Evolutionary conservation across 1,140 invertebrate species (phyloP).

Genomic region (Drosophila hydei): DNA sequence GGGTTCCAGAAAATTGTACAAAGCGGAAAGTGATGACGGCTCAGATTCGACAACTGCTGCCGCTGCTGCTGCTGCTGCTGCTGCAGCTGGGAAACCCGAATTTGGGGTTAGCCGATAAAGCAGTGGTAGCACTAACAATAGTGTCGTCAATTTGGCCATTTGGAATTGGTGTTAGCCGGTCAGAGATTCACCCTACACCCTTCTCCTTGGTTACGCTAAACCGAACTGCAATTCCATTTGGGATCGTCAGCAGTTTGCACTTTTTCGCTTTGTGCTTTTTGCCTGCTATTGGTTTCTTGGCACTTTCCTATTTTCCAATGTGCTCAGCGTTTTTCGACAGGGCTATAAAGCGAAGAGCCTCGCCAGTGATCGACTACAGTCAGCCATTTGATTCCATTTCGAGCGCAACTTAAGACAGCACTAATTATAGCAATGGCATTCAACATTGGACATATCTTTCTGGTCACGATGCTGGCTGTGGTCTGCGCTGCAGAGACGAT

Average conservation of each 20-base stretch:
- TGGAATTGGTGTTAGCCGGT: constrained; percentile 40
- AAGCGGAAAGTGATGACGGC: constrained; percentile 29
- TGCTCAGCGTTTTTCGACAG: constrained; percentile 41
- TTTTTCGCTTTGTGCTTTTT: constrained; percentile 21
- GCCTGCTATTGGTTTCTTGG: constrained; percentile 20
- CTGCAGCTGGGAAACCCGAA: constrained; percentile 5
- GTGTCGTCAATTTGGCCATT: constrained; percentile 34
- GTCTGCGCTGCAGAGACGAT: constrained; percentile 60
- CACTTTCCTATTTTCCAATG: constrained; percentile 36
- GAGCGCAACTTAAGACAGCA: constrained; percentile 47
- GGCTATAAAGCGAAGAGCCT: constrained; percentile 61
- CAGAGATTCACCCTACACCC: constrained; percentile 34
- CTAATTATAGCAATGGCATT: constrained; percentile 53
- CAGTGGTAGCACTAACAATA: constrained; percentile 28
- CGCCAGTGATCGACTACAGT: constrained; percentile 48
- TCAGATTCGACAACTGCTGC: not conserved
- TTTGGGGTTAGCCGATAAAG: constrained; percentile 41
- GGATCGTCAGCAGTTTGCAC: constrained; percentile 58
- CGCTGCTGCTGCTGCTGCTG: not conserved
- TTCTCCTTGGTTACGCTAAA: constrained; percentile 28
- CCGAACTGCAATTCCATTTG: constrained; percentile 16
- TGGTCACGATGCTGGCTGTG: constrained; percentile 43
- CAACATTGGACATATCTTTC: constrained; percentile 52
- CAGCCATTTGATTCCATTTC: constrained; percentile 44
- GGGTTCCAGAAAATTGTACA: constrained; percentile 52